phyloP scores from a whole-genome alignment of 2,888 invertebrate species.

The Pristionchus japonicus region DNA sequence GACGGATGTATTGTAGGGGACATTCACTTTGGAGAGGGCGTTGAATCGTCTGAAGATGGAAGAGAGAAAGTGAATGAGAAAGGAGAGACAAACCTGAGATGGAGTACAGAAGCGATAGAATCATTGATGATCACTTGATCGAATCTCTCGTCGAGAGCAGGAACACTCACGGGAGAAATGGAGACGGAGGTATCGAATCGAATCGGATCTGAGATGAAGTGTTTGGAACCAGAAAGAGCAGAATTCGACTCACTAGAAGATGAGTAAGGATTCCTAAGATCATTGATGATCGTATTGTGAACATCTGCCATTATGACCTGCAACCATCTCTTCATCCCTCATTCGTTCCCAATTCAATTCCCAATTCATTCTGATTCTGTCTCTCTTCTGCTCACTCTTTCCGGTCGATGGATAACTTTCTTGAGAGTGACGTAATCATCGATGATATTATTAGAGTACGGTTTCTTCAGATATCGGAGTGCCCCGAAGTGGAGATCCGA shows the following conservation, averaged over 20 bases:
- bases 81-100: background rate
- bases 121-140: slow-evolving; percentile 26
- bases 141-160: background rate
- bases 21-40: slow-evolving; percentile 20
- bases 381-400: background rate
- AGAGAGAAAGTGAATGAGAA: background rate
- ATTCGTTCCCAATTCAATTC: background rate
- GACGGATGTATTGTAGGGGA: slow-evolving; percentile 26
- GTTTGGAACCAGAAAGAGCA: background rate
- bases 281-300: slow-evolving; percentile 40
- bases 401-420: slow-evolving; percentile 44
- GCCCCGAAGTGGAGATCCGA: slow-evolving; percentile 12
- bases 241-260: background rate
- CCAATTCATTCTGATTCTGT: background rate
- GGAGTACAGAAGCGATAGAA: slow-evolving; percentile 1
- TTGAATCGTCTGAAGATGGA: slow-evolving; percentile 34
- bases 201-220: background rate
- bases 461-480: background rate
- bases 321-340: background rate
- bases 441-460: background rate
- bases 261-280: background rate
- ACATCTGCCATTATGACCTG: slow-evolving; percentile 43
- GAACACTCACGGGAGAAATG: background rate
- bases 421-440: slow-evolving; percentile 36
- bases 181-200: slow-evolving; percentile 17